Conservation (phyloP, 2,888 invertebrate genomes). For the Brachynemurus nebulosus region DNA sequence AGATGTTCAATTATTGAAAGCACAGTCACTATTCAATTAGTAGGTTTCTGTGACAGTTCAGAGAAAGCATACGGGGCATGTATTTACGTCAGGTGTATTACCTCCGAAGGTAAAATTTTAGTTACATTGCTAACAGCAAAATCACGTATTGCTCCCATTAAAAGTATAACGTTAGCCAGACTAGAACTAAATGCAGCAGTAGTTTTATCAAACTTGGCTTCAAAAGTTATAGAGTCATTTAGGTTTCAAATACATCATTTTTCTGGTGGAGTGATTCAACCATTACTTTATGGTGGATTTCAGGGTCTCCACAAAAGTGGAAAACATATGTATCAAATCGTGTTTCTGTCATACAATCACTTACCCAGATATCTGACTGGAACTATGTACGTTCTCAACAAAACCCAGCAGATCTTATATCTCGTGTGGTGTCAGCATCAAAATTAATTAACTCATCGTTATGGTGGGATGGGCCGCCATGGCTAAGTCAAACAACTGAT, state of each 20-base stretch:
- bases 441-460: no score
- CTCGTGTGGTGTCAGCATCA: conserved; percentile 6
- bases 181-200: conserved; percentile 2
- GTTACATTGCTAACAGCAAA: neutral
- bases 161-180: neutral
- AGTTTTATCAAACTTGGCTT: neutral
- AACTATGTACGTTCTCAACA: conserved; percentile 6
- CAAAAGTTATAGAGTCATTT: neutral
- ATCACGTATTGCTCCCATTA: conserved; percentile 2
- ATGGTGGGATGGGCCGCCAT: no score
- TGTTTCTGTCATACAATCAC: conserved; percentile 13
- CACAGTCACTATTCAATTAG: neutral
- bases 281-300: conserved; percentile 13
- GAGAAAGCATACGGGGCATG: conserved; percentile 6
- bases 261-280: conserved; percentile 14
- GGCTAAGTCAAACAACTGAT: no score
- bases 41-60: conserved; percentile 1
- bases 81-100: neutral
- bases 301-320: conserved; percentile 8
- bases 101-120: neutral
- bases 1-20: neutral
- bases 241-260: neutral
- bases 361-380: conserved; percentile 7
- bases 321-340: conserved; percentile 17
- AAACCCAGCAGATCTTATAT: conserved; percentile 11